Base-by-base conservation (phyloP, 2,888 invertebrate genomes). In the Drosophila mettleri region DNA sequence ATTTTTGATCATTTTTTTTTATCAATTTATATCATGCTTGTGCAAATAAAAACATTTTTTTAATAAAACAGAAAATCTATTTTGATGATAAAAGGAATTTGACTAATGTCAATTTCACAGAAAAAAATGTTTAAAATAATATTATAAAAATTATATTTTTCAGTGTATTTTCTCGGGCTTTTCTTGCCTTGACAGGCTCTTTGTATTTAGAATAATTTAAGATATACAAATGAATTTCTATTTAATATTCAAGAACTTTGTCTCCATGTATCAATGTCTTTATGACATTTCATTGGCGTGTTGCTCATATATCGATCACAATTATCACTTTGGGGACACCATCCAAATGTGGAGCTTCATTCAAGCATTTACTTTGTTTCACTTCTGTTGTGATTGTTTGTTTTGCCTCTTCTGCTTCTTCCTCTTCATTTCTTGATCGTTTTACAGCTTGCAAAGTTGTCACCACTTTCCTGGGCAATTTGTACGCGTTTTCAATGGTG, bases 381-480 rank as follows among this genome's bases (percentile, higher is more conserved):
- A 57, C 52, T 70, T 64, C 67, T 27, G 22, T 49, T 34, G 33
- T 38, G 29, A 22, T 29, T 51, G 27, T 57, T 49, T 46, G 22
- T 27, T 45, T 27, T 55, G n/a, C 14, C 20, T 31, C 24, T 16
- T 48, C n/a, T 9, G 12, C 14, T 18, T 53, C 27, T 10, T 46
- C 46, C 54, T 59, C 61, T 38, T 59, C 72, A 61, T 51, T 54
- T 51, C 43, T 62, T 63, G 62, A 65, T 66, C 68, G 65, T 67
- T 75, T 66, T 41, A 79, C 68, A 68, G 63, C 74, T 66, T 78
- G 58, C 61, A 46, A 59, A 74, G 88, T 90, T 83, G 86, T 89
- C 85, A 88, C 90, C 90, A 90, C 89, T 90, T 86, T 89, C 74
- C 77, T 77, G 81, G 73, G 87, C 80, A 88, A 88, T 90, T 90